Evolutionary conservation across 2,797 vertebrate genomes (phyloP).

Genomic region (Chiroxiphia lanceolata): DNA sequence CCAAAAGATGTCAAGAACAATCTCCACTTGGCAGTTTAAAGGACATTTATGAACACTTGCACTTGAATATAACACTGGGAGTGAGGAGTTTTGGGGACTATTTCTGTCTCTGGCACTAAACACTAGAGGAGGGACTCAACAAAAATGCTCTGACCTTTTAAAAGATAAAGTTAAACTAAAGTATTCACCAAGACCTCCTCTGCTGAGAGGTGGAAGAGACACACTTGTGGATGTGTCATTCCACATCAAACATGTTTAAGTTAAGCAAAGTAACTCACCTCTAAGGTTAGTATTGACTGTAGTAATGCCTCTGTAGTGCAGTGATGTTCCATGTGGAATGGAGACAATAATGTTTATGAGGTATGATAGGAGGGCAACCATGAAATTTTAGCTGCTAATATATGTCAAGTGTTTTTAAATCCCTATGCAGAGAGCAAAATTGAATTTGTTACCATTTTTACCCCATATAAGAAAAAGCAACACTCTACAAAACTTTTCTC

Average conservation of each 20-base stretch:
- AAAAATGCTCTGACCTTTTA: background rate
- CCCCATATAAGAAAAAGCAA: background rate
- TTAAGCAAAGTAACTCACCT: background rate
- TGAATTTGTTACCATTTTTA: background rate
- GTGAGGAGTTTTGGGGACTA: background rate
- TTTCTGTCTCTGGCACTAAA: conserved; percentile 1
- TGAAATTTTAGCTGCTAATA: background rate
- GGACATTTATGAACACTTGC: background rate
- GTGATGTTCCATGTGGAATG: background rate
- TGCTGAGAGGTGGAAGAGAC: background rate
- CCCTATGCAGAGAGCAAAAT: background rate
- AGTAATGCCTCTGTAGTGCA: background rate
- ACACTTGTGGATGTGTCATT: background rate
- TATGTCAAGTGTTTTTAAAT: background rate
- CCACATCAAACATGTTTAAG: background rate
- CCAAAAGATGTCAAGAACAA: background rate
- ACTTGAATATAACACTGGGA: background rate
- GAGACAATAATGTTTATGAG: background rate
- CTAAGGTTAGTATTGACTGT: background rate
- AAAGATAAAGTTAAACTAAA: background rate
- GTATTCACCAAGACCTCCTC: background rate
- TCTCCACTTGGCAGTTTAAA: background rate
- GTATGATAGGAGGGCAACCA: background rate
- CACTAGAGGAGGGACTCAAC: background rate
- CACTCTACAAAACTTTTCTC: background rate